A percentile compares a stretch with the other conserved stretches of the same genome.
phyloP scores from a whole-genome alignment of 1,140 invertebrate genomes.

The Battus philenor region DNA sequence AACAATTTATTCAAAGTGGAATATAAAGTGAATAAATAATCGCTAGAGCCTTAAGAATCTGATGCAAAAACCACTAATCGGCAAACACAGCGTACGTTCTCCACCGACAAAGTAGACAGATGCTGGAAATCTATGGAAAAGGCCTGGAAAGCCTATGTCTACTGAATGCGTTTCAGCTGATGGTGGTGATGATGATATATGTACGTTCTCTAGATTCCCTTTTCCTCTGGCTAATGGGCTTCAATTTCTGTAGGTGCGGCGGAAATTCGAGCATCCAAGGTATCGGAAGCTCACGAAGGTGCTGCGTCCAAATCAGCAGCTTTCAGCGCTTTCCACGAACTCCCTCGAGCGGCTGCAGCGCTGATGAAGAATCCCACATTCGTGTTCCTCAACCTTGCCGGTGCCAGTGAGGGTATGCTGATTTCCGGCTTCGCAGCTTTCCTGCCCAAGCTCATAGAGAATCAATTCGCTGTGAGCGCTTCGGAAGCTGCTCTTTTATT shows the following conservation, averaged over 20 bases:
- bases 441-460: slow-evolving; percentile 89
- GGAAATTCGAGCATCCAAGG: slow-evolving; percentile 80
- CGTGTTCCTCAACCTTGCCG: slow-evolving; percentile 86
- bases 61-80: too few species aligned
- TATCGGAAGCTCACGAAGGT: slow-evolving; percentile 82
- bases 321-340: slow-evolving; percentile 79
- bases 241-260: slow-evolving; percentile 77
- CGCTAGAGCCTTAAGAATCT: too few species aligned
- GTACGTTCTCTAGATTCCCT: too few species aligned
- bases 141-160: too few species aligned
- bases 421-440: slow-evolving; percentile 89
- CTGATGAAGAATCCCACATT: slow-evolving; percentile 87
- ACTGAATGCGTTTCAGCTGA: too few species aligned
- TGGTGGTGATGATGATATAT: too few species aligned
- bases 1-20: too few species aligned
- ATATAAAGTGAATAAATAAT: too few species aligned
- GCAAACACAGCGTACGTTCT: too few species aligned
- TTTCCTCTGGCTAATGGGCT: too few species aligned
- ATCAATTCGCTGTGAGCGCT: slow-evolving; percentile 86
- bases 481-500: slow-evolving; percentile 84
- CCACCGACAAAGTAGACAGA: too few species aligned
- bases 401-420: slow-evolving; percentile 85
- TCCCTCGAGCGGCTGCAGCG: slow-evolving; percentile 80
- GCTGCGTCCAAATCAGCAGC: slow-evolving; percentile 69
- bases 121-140: too few species aligned